A percentile compares a stretch with the other conserved stretches of the same genome.
phyloP scores from a whole-genome alignment of 2,888 invertebrate genomes.

The Synanthedon myopaeformis region DNA sequence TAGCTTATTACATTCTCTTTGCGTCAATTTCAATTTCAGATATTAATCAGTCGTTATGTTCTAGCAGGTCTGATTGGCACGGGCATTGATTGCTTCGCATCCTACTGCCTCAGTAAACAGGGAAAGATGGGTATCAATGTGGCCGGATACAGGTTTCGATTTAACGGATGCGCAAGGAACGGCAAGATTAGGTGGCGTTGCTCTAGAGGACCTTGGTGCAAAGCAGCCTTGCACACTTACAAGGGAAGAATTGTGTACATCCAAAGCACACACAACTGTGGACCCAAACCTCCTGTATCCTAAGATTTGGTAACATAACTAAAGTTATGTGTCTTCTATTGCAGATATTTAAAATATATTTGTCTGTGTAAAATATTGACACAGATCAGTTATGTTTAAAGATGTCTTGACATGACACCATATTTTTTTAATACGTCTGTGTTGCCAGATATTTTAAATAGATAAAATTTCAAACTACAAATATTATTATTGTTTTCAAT shows the following conservation, averaged over 20 bases:
- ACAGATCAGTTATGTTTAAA: too few relatives aligned
- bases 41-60: slow-evolving; percentile 11
- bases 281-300: slow-evolving; percentile 42
- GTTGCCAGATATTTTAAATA: too few relatives aligned
- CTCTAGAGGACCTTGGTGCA: slow-evolving; percentile 61
- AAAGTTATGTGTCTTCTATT: too few relatives aligned
- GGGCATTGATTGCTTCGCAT: slow-evolving; percentile 52
- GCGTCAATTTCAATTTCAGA: not conserved
- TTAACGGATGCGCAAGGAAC: slow-evolving; percentile 59
- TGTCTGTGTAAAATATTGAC: too few relatives aligned
- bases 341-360: too few relatives aligned
- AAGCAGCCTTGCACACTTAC: slow-evolving; percentile 58
- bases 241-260: slow-evolving; percentile 58
- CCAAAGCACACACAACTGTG: slow-evolving; percentile 58
- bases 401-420: too few relatives aligned
- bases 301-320: too few relatives aligned
- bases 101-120: slow-evolving; percentile 64
- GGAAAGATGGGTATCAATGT: slow-evolving; percentile 65
- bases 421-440: too few relatives aligned
- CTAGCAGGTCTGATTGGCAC: slow-evolving; percentile 51
- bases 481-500: too few relatives aligned
- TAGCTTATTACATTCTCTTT: not conserved
- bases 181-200: slow-evolving; percentile 64
- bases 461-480: too few relatives aligned
- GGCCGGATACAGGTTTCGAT: slow-evolving; percentile 57